Evolutionary conservation across 2,113 vertebrate genomes (phyloP).

Genomic region (Erinaceus europaeus): DNA sequence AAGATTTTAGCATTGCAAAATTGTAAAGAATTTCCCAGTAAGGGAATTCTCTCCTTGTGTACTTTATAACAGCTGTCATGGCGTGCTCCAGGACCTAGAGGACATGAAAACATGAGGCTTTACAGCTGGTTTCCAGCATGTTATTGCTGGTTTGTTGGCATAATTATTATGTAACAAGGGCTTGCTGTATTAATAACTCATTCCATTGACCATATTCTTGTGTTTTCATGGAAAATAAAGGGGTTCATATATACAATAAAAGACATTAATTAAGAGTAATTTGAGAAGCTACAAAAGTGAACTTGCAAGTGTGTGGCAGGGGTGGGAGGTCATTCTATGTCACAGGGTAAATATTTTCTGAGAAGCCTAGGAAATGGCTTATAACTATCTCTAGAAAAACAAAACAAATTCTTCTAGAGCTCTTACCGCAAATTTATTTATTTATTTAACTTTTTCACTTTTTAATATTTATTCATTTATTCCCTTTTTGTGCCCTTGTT

Average conservation of each 20-base stretch:
- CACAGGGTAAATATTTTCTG: not conserved
- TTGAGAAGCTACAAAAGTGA: not conserved
- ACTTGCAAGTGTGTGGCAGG: not conserved
- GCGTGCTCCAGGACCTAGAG: not conserved
- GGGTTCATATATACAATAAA: not conserved
- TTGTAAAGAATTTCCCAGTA: not conserved
- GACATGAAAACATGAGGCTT: not conserved
- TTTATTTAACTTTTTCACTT: no score
- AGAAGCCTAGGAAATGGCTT: not conserved
- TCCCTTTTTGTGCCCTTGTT: no score
- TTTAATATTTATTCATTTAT: not conserved
- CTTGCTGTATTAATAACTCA: not conserved
- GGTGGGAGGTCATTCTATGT: not conserved
- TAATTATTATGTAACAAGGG: not conserved
- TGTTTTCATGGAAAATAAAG: conserved; percentile 23
- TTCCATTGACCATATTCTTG: not conserved
- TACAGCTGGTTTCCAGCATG: not conserved
- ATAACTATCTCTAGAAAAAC: not conserved
- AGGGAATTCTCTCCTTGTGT: not conserved
- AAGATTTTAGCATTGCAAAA: not conserved
- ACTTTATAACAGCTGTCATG: not conserved
- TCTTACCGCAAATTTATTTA: not conserved
- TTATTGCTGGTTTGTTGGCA: not conserved
- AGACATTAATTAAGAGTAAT: not conserved
- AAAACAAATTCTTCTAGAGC: not conserved